phyloP scores from a whole-genome alignment of 2,113 vertebrate genomes.

The Mionectes macconnelli region DNA sequence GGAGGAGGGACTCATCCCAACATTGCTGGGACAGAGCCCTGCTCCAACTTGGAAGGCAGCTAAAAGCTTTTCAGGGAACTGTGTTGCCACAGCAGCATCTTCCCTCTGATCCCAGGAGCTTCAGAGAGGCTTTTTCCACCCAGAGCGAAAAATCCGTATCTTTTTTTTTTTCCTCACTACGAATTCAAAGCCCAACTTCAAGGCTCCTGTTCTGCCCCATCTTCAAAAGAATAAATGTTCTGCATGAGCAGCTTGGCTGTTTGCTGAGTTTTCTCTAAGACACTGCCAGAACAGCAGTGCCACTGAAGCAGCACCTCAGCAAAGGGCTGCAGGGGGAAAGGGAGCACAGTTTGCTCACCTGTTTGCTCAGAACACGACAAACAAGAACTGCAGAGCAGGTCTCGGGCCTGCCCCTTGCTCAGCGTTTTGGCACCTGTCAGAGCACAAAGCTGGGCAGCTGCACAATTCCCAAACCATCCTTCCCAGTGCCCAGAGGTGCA shows the following conservation, averaged over 20 bases:
- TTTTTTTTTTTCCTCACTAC: neutral
- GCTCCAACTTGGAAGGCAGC: neutral
- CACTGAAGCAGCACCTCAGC: neutral
- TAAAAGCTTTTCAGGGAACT: neutral
- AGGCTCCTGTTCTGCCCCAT: neutral
- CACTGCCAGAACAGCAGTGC: neutral
- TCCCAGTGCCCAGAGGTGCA: neutral
- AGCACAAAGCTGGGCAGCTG: neutral
- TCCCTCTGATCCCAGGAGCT: neutral
- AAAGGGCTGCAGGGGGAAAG: neutral
- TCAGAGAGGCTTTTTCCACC: neutral
- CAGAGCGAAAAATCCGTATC: neutral
- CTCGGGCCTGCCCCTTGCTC: neutral
- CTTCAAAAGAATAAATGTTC: neutral
- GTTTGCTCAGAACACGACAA: neutral
- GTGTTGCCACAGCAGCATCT: neutral
- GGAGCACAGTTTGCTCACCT: neutral
- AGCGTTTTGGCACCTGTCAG: neutral
- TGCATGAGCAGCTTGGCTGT: neutral
- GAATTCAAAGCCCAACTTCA: neutral
- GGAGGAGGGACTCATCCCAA: slow-evolving; percentile 7
- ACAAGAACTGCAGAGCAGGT: neutral
- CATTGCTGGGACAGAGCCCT: slow-evolving; percentile 4
- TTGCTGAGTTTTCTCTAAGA: neutral
- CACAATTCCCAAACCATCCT: neutral